A percentile compares a stretch with the other conserved stretches of the same genome.
Conservation (phyloP, 1,140 invertebrate species). For the Acyrthosiphon pisum region DNA sequence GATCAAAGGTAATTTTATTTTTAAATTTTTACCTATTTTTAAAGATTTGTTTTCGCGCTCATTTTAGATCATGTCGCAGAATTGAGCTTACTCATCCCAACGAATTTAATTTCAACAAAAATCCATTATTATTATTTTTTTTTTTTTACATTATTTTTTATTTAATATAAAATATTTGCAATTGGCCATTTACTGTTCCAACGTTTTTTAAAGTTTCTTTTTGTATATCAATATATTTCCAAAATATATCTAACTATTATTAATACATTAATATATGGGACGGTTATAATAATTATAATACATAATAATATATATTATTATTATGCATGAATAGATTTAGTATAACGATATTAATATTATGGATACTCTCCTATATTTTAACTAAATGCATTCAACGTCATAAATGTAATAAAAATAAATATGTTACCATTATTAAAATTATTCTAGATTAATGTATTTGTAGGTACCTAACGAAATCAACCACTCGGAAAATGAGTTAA, state of each 20-base stretch:
- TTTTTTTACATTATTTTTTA: background rate
- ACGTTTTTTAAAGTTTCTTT: background rate
- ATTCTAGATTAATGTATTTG: background rate
- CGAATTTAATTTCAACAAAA: background rate
- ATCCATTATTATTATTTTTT: background rate
- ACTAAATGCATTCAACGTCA: background rate
- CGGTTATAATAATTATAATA: background rate
- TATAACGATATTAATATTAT: background rate
- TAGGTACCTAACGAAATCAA: background rate
- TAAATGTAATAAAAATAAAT: background rate
- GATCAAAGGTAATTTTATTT: constrained; percentile 7
- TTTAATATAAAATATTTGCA: background rate
- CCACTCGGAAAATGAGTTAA: background rate
- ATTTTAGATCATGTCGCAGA: background rate
- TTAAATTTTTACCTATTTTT: background rate
- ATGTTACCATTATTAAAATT: background rate
- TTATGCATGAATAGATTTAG: background rate
- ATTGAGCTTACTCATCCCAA: background rate
- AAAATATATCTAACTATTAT: background rate
- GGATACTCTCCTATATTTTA: background rate
- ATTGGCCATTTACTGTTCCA: background rate
- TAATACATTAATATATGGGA: background rate
- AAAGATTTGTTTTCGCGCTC: background rate
- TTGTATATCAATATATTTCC: background rate
- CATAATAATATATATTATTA: background rate